A percentile compares a stretch with the other conserved stretches of the same genome.
Conservation (phyloP, 2,888 invertebrate genomes). For the Melipona beecheii region DNA sequence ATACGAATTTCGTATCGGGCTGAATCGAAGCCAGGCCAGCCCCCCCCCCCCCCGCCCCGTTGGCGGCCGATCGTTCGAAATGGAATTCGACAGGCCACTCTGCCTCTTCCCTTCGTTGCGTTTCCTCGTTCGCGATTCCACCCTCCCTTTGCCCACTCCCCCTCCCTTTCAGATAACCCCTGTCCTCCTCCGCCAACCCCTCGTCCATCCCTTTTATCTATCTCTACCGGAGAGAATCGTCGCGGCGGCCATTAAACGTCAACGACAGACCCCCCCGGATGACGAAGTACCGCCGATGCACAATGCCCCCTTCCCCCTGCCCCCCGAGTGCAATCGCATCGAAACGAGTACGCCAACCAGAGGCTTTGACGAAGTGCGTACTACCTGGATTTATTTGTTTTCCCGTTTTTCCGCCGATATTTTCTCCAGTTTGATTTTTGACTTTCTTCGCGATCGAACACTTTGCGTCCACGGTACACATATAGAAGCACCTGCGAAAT, state of each 20-base stretch:
- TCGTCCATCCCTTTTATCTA: slow-evolving; percentile 63
- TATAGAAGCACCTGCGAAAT: too few species aligned
- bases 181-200: background rate
- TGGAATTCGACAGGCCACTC: slow-evolving; percentile 69
- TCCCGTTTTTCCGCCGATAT: slow-evolving; percentile 32
- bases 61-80: slow-evolving; percentile 53
- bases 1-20: slow-evolving; percentile 53
- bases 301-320: slow-evolving; percentile 53
- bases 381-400: slow-evolving; percentile 70
- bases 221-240: slow-evolving; percentile 58
- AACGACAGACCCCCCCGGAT: slow-evolving; percentile 74
- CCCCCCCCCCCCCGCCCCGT: too few species aligned
- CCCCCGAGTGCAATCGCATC: slow-evolving; percentile 68
- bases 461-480: background rate
- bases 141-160: slow-evolving; percentile 39
- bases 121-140: slow-evolving; percentile 29
- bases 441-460: slow-evolving; percentile 7
- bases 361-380: slow-evolving; percentile 75
- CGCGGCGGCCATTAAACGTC: slow-evolving; percentile 80
- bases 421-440: background rate
- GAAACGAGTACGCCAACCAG: slow-evolving; percentile 52
- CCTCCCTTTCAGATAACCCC: slow-evolving; percentile 4
- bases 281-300: slow-evolving; percentile 78
- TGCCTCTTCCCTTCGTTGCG: slow-evolving; percentile 44
- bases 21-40: slow-evolving; percentile 39